Evolutionary conservation across 2,888 invertebrate species (phyloP), one percentile per base, ranked within the genome.

Genomic region (Caenorhabditis sp.): DNA sequence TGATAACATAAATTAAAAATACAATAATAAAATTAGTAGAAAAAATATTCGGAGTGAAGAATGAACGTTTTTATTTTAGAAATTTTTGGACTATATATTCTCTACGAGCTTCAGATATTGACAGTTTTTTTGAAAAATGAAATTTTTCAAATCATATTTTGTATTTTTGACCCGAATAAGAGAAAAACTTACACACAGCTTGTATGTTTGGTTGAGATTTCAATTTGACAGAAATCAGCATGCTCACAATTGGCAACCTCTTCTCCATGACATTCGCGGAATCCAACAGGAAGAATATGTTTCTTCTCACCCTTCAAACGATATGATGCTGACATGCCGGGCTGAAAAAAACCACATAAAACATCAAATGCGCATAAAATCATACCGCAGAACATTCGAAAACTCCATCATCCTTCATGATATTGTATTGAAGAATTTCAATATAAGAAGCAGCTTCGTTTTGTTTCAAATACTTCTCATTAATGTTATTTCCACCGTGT

Each of bases 281-380:
- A 70, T 4, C 75, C 75, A n/a, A 60, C 62, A 4, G 75, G 75
- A 23, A 75, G 65, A 58, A 63, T 38, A 59, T 75, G 60, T 27
- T 67, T 61, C 62, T 70, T 75, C 26, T 70, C 70, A 21, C 67
- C 70, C 26, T 66, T 70, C 38, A 75, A 25, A 52, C 75, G 64
- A 49, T 75, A 75, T n/a, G 75, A 75, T 5, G 75, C 75, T n/a
- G 75, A 75, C 75, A 75, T 75, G n/a, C 75, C 75, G 0, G 54
- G 63, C 74, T 74, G 60, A 61, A 70, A 69, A 31, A 31, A 10
- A 31, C 5, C n/a, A n/a, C n/a, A 7, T 31, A 7, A 10, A 31
- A 10, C 31, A 31, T 12, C 7, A 43, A 43, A 14, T 17, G 3
- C 12, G 56, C n/a, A 49, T 21, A 5, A 52, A 38, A 43, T 63